Base-by-base conservation (phyloP, 1,140 invertebrate species). In the Diachasma alloeum region DNA sequence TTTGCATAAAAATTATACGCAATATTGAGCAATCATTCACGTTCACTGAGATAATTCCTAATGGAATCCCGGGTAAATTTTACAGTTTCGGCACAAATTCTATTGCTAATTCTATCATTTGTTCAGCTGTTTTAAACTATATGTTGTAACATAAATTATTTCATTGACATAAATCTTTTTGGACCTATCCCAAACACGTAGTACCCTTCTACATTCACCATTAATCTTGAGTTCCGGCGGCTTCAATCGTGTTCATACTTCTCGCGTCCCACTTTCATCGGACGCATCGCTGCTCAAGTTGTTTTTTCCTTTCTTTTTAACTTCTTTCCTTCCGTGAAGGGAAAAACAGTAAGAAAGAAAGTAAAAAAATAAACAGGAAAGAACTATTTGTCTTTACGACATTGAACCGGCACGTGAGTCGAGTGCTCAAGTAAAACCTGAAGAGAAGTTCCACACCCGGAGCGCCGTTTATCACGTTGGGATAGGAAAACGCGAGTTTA, bases 321-420 rank as follows among this genome's bases (percentile, higher is more conserved):
- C n/a, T n/a, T n/a, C 46, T 48, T 48, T 48, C 17, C 46, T 17
- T 48, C 13, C 4, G 11, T 15, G 10, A 24, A 63, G 17, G 11
- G 22, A 74, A 15, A 44, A 69, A 44, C 46, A 72, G 56, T 36
- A 36, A 22, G 56, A 72, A 72, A 0, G 10, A 37, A 48, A 46
- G 9, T 5, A 68, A 53, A 68, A 68, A 68, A 22, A 44, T 67
- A 36, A 56, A 39, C 24, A 44, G 46, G 67, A 69, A 56, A 75
- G 46, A 42, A 75, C 63, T 75, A 75, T 75, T 75, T 75, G 74
- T 75, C 74, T 75, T 75, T 39, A 75, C 74, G 74, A 75, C 66
- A 75, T 67, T 70, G 67, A 56, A 70, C 24, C 17, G n/a, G 67
- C 31, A 75, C 74, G 74, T 75, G 74, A 75, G 74, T 26, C 22